Evolutionary conservation across 2,113 vertebrate genomes (phyloP), one percentile per base, ranked within the genome.

Genomic region (Cranoglanis bouderius): DNA sequence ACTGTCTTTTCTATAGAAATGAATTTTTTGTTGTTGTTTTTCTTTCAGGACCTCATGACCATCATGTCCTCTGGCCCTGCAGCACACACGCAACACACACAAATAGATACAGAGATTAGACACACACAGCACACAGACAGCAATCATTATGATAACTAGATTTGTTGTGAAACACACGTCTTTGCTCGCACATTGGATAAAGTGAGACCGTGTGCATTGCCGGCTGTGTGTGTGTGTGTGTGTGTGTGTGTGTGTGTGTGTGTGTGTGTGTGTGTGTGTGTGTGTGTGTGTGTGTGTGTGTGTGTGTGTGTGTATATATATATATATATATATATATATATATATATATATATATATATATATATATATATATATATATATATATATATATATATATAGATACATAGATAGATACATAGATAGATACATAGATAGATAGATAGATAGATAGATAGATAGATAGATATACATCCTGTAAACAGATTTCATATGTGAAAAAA

Each of bases 51-150:
- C 65, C n/a, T n/a, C n/a, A n/a, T n/a, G n/a, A n/a, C n/a, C n/a
- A n/a, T n/a, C n/a, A 87, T 85, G 32, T 86, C 61, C 78, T 80
- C 67, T 82, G 82, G 89, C 80, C 90, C 90, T 91, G 87, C 78
- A 55, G 67, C 49, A 80, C 46, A 89, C n/a, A 89, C 51, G 63
- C 57, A 72, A 55, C 67, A 35, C 75, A 85, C 46, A 78, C 46
- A 72, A 72, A 72, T 38, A 38, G 9, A 80, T 51, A n/a, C 77
- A 51, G 16, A 55, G 46, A 53, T 32, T 13, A 78, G 43, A 29
- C 87, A 90, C 87, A 85, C 61, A 86, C 72, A 82, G 24, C 87
- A 85, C 61, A 86, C 72, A 82, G 24, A 29, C 65, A 70, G 26
- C 81, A 82, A 72, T 86, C 72, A 86, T 43, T 83, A 8, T 51